phyloP scores from a whole-genome alignment of 2,113 vertebrate species.

The Desmodus rotundus region DNA sequence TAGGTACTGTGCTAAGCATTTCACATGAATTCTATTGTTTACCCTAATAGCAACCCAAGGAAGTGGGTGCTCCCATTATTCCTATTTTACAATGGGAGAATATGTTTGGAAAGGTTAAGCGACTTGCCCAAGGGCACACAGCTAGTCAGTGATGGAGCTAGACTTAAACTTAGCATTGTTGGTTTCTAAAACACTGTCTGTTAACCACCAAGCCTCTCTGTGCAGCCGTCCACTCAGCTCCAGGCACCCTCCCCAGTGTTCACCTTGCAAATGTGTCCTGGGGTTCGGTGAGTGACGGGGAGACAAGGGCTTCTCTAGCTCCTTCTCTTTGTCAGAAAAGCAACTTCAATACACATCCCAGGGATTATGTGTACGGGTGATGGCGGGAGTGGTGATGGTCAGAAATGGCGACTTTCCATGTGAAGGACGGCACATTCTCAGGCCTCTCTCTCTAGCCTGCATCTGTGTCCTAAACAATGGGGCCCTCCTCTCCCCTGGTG shows the following conservation, averaged over 20 bases:
- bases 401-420: neutral
- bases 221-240: neutral
- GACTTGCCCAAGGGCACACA: neutral
- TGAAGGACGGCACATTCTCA: neutral
- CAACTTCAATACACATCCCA: neutral
- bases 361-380: neutral
- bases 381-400: neutral
- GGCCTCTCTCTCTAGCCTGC: neutral
- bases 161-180: neutral
- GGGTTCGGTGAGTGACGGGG: neutral
- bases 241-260: neutral
- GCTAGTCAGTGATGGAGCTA: neutral
- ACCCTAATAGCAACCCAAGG: neutral
- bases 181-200: neutral
- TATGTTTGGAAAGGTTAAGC: neutral
- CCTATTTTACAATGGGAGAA: slow-evolving; percentile 4
- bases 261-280: slow-evolving; percentile 1
- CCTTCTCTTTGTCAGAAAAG: neutral
- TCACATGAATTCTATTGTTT: neutral
- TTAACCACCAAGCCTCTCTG: neutral
- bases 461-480: slow-evolving; percentile 28
- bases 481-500: neutral
- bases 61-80: neutral
- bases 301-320: neutral
- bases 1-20: neutral